phyloP scores from a whole-genome alignment of 2,888 invertebrate genomes.

The Melanargia galathea region DNA sequence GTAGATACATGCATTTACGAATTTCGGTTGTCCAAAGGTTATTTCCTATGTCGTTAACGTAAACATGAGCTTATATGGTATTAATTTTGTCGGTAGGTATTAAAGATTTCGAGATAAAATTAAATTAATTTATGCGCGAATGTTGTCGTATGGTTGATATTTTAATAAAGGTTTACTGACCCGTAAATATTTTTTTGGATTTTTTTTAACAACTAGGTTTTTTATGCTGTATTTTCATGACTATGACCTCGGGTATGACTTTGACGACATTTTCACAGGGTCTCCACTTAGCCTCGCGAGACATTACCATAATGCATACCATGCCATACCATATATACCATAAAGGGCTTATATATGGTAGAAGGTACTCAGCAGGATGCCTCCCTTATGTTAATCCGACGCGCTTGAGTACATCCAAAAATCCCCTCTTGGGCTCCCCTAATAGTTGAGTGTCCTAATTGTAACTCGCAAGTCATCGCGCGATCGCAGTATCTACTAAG shows the following conservation, averaged over 20 bases:
- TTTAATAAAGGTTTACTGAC: neutral
- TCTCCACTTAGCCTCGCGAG: no score
- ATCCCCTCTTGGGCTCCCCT: no score
- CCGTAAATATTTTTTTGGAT: neutral
- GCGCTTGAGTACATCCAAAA: no score
- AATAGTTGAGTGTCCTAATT: no score
- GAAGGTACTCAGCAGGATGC: no score
- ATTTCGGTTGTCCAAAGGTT: slow-evolving; percentile 11
- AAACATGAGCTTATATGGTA: slow-evolving; percentile 1
- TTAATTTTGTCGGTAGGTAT: neutral
- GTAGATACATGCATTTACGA: neutral
- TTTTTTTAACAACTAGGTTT: neutral
- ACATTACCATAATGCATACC: no score
- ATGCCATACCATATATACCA: no score
- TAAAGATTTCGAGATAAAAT: slow-evolving; percentile 12
- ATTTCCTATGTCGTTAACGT: neutral
- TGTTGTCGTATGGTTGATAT: neutral
- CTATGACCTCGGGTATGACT: neutral
- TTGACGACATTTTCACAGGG: neutral
- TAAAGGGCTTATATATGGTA: no score
- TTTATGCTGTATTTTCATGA: neutral
- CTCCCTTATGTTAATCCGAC: no score
- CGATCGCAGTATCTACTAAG: neutral
- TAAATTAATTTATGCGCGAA: slow-evolving; percentile 6
- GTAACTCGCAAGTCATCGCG: no score